These are phyloP conservation scores for Indicator maculatus DNA, from an alignment of 2,113 vertebrate species.

Conservation along the genomic window DNA sequence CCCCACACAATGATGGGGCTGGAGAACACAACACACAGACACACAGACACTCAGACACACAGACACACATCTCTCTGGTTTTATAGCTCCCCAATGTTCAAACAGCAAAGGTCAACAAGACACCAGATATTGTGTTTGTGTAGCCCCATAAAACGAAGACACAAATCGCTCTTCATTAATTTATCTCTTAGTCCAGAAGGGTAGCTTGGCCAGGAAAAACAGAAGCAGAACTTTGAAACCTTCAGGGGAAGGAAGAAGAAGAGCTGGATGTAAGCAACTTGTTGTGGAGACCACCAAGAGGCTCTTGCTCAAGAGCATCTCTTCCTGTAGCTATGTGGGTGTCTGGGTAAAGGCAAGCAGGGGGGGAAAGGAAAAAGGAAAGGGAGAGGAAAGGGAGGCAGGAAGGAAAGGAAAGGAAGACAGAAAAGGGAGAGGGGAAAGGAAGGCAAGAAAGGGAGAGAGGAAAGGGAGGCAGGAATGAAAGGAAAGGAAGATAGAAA, in stretches of 20 bases:
- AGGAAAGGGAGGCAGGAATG: too few relatives aligned
- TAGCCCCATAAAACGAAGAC: neutral
- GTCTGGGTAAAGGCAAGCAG: neutral
- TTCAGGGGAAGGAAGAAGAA: neutral
- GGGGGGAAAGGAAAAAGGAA: too few relatives aligned
- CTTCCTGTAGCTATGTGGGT: neutral
- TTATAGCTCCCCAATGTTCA: neutral
- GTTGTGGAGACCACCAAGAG: neutral
- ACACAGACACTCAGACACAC: neutral
- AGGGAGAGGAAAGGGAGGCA: too few relatives aligned
- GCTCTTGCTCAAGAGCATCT: neutral
- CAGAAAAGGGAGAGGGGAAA: neutral
- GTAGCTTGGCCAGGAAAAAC: neutral
- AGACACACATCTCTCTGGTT: neutral
- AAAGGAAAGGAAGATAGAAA: too few relatives aligned
- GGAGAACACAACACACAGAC: conserved; percentile 18
- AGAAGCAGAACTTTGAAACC: neutral
- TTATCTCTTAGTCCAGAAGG: neutral
- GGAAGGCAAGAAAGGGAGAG: too few relatives aligned
- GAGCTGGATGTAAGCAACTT: neutral
- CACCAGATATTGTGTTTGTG: neutral
- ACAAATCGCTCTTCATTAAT: neutral
- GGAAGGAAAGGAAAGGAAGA: too few relatives aligned
- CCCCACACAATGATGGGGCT: conserved; percentile 33
- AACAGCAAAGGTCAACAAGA: neutral